A percentile compares a stretch with the other conserved stretches of the same genome.
Evolutionary conservation across 2,113 vertebrate genomes (phyloP).

Genomic region (Azemiops feae): DNA sequence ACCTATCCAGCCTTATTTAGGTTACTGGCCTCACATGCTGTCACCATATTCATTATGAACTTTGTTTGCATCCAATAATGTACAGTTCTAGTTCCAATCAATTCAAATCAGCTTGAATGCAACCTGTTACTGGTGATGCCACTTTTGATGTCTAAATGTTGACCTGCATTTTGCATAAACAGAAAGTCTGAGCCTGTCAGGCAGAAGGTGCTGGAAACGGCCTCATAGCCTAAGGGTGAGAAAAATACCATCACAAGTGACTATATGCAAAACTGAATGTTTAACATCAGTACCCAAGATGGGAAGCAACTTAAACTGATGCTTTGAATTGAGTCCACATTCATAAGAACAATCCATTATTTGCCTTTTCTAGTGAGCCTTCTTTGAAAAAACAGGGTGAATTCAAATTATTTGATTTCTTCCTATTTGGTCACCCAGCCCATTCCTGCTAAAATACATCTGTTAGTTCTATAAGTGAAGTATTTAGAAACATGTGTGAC

Average conservation of each 20-base stretch:
- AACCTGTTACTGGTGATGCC: conserved; percentile 45
- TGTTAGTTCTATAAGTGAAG: conserved; percentile 40
- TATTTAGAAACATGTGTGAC: conserved; percentile 50
- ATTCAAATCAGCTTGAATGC: conserved; percentile 49
- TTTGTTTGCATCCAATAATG: not conserved
- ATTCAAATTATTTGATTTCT: conserved; percentile 22
- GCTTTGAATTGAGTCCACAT: not conserved
- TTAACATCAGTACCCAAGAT: conserved; percentile 61
- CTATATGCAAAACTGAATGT: conserved; percentile 63
- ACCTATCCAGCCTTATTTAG: not conserved
- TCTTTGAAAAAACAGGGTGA: not conserved
- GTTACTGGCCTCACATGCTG: not conserved
- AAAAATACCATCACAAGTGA: conserved; percentile 65
- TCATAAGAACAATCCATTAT: not conserved
- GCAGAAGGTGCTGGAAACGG: conserved; percentile 56
- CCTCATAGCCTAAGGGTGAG: conserved; percentile 25
- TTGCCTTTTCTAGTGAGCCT: conserved; percentile 50
- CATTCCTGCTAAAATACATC: conserved; percentile 2
- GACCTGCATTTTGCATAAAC: conserved; percentile 52
- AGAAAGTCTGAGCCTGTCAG: conserved; percentile 62
- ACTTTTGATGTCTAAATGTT: conserved; percentile 66
- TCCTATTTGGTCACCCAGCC: not conserved
- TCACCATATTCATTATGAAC: not conserved
- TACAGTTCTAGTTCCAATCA: conserved; percentile 2
- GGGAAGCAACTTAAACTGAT: conserved; percentile 21